Conservation (phyloP, 2,888 invertebrate genomes). For the Hydraecia micacea region DNA sequence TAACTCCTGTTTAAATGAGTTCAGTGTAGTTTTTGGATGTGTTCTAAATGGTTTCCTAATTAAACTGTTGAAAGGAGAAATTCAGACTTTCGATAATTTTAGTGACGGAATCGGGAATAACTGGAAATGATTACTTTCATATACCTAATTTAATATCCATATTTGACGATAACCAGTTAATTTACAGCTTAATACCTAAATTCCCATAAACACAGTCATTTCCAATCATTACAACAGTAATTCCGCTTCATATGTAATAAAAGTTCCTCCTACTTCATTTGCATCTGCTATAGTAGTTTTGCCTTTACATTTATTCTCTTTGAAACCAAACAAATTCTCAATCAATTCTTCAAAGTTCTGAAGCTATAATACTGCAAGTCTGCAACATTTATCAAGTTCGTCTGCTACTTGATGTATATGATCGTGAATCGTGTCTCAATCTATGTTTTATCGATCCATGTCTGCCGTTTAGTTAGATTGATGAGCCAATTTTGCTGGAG, state of each 20-base stretch:
- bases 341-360: not conserved
- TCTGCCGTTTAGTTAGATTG: slow-evolving; percentile 52
- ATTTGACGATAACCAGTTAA: not conserved
- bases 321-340: slow-evolving; percentile 12
- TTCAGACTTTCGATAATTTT: not conserved
- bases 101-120: not conserved
- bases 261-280: not conserved
- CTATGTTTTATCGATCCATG: slow-evolving; percentile 44
- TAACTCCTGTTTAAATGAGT: slow-evolving; percentile 20
- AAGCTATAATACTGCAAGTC: slow-evolving; percentile 19
- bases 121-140: not conserved
- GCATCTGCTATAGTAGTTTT: not conserved
- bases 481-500: slow-evolving; percentile 26
- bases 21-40: not conserved
- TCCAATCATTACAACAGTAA: not conserved
- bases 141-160: not conserved
- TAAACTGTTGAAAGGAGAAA: slow-evolving; percentile 1
- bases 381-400: slow-evolving; percentile 12
- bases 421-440: slow-evolving; percentile 40
- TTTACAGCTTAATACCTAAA: not conserved
- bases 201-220: not conserved
- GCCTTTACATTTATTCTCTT: not conserved
- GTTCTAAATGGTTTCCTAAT: not conserved
- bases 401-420: not conserved
- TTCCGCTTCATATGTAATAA: not conserved